These are phyloP conservation scores for Deilephila elpenor DNA, from an alignment of 2,888 invertebrate species.

Conservation along the genomic window DNA sequence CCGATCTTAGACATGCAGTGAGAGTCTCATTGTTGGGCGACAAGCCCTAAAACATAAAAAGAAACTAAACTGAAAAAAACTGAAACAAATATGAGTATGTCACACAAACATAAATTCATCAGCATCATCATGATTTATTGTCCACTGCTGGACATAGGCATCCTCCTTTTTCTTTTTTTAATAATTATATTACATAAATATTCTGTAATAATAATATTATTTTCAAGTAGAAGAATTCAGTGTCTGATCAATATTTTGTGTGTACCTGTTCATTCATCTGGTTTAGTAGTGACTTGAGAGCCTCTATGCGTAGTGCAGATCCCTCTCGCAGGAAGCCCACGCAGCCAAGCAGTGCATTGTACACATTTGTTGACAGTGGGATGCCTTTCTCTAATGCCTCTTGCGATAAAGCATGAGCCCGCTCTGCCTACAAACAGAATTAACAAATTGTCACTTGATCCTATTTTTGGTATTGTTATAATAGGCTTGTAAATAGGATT, in stretches of 20 bases:
- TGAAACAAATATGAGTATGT: too few species aligned
- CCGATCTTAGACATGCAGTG: constrained; percentile 64
- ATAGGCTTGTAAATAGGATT: too few species aligned
- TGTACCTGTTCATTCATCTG: constrained; percentile 86
- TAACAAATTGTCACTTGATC: not conserved
- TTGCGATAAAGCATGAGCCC: constrained; percentile 86
- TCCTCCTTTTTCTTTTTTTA: too few species aligned
- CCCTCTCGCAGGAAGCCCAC: constrained; percentile 87
- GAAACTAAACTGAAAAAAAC: too few species aligned
- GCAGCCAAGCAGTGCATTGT: constrained; percentile 87
- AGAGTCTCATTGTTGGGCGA: constrained; percentile 69
- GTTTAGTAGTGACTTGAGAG: constrained; percentile 85
- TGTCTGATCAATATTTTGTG: not conserved
- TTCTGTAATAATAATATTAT: too few species aligned
- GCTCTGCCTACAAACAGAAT: constrained; percentile 80
- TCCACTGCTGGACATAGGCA: too few species aligned
- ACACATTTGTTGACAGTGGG: constrained; percentile 86
- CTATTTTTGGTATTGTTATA: too few species aligned
- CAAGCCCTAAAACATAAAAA: constrained; percentile 66
- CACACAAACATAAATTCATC: too few species aligned
- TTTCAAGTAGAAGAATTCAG: too few species aligned
- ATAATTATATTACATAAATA: too few species aligned
- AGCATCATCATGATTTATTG: too few species aligned
- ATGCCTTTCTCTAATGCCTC: constrained; percentile 88
- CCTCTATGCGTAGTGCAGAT: constrained; percentile 85